Conservation (phyloP, 2,113 vertebrate species). For the Lophura nycthemera region DNA sequence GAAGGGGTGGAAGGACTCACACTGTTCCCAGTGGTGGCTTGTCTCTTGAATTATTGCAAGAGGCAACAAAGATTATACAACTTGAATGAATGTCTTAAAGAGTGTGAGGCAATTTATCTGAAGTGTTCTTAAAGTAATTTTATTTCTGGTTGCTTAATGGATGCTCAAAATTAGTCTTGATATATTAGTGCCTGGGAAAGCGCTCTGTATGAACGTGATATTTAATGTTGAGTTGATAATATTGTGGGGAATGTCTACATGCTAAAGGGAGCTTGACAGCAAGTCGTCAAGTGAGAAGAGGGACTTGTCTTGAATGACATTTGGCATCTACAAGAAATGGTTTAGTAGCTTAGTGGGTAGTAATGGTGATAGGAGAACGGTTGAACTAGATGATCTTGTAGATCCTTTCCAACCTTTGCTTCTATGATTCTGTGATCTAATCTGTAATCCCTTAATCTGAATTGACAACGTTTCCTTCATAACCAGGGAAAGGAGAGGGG, state of each 20-base stretch:
- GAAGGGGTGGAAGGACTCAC: not conserved
- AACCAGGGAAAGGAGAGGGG: not conserved
- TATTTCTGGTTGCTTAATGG: not conserved
- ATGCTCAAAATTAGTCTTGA: constrained; percentile 2
- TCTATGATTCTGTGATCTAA: not conserved
- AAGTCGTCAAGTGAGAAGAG: not conserved
- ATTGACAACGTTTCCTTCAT: not conserved
- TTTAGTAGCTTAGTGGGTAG: no score
- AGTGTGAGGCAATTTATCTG: not conserved
- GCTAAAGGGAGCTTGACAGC: not conserved
- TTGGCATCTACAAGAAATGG: not conserved
- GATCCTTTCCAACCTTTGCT: no score
- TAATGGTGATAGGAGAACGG: no score
- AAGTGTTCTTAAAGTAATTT: constrained; percentile 39
- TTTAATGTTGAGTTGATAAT: not conserved
- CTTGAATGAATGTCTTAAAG: not conserved
- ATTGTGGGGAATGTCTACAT: not conserved
- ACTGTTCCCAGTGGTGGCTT: constrained; percentile 12
- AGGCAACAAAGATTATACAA: constrained; percentile 11
- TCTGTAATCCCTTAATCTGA: not conserved
- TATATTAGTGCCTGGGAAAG: not conserved
- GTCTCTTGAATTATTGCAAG: constrained; percentile 5
- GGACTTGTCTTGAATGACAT: not conserved
- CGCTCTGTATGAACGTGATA: not conserved
- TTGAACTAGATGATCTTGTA: no score